A percentile compares a stretch with the other conserved stretches of the same genome.
Evolutionary conservation across 2,797 vertebrate genomes (phyloP).

Genomic region (Enteromius trimaculatus): DNA sequence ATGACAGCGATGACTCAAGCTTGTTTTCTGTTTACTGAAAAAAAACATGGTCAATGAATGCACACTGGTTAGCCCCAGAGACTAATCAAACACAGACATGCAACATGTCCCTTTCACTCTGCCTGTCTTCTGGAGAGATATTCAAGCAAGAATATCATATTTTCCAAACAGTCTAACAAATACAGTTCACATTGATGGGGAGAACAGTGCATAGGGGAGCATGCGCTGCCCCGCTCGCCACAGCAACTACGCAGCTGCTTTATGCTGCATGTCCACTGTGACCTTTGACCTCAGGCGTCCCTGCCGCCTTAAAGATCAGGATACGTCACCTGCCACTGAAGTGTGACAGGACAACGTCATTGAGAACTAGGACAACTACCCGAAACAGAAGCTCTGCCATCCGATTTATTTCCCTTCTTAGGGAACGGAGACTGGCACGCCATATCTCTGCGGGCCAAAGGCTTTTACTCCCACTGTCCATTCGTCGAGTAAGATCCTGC

Average conservation of each 20-base stretch:
- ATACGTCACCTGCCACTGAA: slow-evolving; percentile 24
- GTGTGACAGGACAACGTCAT: slow-evolving; percentile 23
- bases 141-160: slow-evolving; percentile 64
- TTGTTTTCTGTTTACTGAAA: slow-evolving; percentile 68
- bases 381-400: slow-evolving; percentile 88
- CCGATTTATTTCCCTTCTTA: slow-evolving; percentile 52
- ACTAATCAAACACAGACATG: slow-evolving; percentile 48
- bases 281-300: slow-evolving; percentile 52
- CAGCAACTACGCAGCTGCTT: slow-evolving; percentile 17
- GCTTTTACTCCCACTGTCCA: slow-evolving; percentile 48
- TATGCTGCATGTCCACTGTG: slow-evolving; percentile 3
- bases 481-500: slow-evolving; percentile 26
- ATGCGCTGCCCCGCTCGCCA: slow-evolving; percentile 27
- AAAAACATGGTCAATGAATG: slow-evolving; percentile 70
- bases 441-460: slow-evolving; percentile 68
- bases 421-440: not conserved
- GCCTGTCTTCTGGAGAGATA: slow-evolving; percentile 77
- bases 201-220: slow-evolving; percentile 75
- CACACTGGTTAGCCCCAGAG: slow-evolving; percentile 67
- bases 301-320: slow-evolving; percentile 54
- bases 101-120: slow-evolving; percentile 68
- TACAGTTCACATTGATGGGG: slow-evolving; percentile 98
- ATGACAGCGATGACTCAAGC: slow-evolving; percentile 58
- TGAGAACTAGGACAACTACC: slow-evolving; percentile 53
- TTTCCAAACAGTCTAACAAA: slow-evolving; percentile 86